A percentile compares a stretch with the other conserved stretches of the same genome.
These are phyloP conservation scores for Hylaeus anthracinus DNA, from an alignment of 1,140 invertebrate genomes.

Conservation along the genomic window DNA sequence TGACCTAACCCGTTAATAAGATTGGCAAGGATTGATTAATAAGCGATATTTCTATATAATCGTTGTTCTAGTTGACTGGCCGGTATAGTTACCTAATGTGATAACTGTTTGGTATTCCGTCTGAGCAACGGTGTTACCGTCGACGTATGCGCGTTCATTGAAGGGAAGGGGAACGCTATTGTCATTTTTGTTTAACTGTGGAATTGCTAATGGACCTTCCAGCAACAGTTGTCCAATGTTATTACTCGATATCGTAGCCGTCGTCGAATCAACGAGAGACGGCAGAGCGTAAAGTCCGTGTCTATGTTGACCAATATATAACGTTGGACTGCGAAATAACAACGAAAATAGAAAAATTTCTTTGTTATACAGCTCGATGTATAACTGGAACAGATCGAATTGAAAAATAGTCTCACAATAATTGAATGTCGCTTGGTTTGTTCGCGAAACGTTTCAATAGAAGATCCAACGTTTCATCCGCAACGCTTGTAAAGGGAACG, in stretches of 20 bases:
- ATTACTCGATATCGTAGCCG: constrained; percentile 86
- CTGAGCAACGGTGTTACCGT: constrained; percentile 37
- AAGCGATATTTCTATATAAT: background rate
- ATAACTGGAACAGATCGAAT: too few species aligned
- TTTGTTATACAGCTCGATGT: too few species aligned
- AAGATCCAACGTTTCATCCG: constrained; percentile 90
- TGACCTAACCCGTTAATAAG: constrained; percentile 83
- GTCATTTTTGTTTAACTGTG: constrained; percentile 69
- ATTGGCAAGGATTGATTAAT: background rate
- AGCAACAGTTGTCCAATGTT: constrained; percentile 84
- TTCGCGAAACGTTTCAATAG: constrained; percentile 85
- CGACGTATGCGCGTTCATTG: constrained; percentile 56
- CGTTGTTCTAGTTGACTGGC: background rate
- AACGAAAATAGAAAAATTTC: constrained; percentile 4
- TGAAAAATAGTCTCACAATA: constrained; percentile 81
- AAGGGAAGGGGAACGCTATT: constrained; percentile 61
- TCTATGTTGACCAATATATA: constrained; percentile 95
- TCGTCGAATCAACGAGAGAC: constrained; percentile 93
- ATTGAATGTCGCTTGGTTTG: constrained; percentile 86
- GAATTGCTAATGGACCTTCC: constrained; percentile 84
- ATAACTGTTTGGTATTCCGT: constrained; percentile 66
- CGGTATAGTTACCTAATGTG: constrained; percentile 70
- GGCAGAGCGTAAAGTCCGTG: constrained; percentile 95
- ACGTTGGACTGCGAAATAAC: constrained; percentile 87
- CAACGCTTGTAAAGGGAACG: constrained; percentile 94